These are phyloP conservation scores for Ophion obscuratus DNA, from an alignment of 2,888 invertebrate genomes.

Conservation along the genomic window DNA sequence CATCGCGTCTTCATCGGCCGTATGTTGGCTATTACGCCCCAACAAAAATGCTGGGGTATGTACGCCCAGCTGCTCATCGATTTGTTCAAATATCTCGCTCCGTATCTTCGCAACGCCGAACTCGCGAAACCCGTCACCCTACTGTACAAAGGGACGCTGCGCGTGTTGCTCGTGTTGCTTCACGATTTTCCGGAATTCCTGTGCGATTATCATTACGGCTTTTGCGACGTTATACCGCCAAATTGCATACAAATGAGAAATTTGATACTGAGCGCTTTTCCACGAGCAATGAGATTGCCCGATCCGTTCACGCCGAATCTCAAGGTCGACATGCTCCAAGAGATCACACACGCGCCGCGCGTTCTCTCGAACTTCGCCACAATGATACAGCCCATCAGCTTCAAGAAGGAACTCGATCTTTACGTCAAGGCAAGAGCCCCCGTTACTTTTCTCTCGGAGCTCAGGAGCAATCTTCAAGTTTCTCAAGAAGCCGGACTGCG, in stretches of 20 bases:
- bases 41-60: slow-evolving; percentile 98
- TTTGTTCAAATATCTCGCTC: slow-evolving; percentile 98
- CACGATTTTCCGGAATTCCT: slow-evolving; percentile 99
- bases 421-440: slow-evolving; percentile 97
- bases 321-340: slow-evolving; percentile 95
- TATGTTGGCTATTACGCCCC: slow-evolving; percentile 95
- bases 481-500: slow-evolving; percentile 94
- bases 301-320: slow-evolving; percentile 99
- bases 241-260: slow-evolving; percentile 99
- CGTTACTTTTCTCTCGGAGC: slow-evolving; percentile 97
- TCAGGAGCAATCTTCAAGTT: slow-evolving; percentile 95
- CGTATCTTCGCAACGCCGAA: slow-evolving; percentile 98
- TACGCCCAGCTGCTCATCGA: slow-evolving; percentile 98
- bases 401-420: slow-evolving; percentile 98
- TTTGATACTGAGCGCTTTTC: slow-evolving; percentile 98
- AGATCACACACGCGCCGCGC: slow-evolving; percentile 94
- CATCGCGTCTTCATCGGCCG: slow-evolving; percentile 98
- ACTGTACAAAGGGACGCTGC: slow-evolving; percentile 97
- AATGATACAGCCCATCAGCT: slow-evolving; percentile 93
- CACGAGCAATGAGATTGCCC: slow-evolving; percentile 98
- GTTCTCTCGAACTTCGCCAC: slow-evolving; percentile 94
- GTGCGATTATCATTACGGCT: slow-evolving; percentile 99
- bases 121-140: slow-evolving; percentile 96
- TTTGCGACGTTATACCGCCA: slow-evolving; percentile 99
- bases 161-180: slow-evolving; percentile 96